phyloP scores from a whole-genome alignment of 1,140 invertebrate genomes.

The Ridgeia piscesae region DNA sequence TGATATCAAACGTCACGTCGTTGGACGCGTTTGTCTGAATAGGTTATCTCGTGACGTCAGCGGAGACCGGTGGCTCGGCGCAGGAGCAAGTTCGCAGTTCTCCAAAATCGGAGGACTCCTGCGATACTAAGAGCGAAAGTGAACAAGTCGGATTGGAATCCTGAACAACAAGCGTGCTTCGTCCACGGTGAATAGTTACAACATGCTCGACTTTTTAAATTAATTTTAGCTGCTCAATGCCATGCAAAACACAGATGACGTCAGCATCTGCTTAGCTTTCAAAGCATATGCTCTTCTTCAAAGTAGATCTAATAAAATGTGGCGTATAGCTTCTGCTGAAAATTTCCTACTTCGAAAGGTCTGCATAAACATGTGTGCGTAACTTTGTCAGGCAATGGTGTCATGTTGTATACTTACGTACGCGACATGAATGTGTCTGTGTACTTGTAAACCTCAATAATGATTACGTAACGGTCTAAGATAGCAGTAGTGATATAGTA shows the following conservation, averaged over 20 bases:
- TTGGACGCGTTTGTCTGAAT: background rate
- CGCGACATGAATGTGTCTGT: no score
- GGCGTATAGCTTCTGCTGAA: background rate
- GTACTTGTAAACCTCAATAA: no score
- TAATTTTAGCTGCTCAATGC: no score
- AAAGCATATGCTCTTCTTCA: background rate
- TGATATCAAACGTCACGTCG: background rate
- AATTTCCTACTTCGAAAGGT: background rate
- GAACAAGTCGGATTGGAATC: background rate
- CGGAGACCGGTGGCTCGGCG: background rate
- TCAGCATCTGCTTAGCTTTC: background rate
- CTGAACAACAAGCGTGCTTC: background rate
- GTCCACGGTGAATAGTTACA: background rate
- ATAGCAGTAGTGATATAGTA: no score
- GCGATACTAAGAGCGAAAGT: background rate
- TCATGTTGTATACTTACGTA: background rate
- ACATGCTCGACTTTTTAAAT: no score
- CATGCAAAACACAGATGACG: background rate
- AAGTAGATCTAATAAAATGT: background rate
- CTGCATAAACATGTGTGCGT: background rate
- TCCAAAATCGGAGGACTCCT: background rate
- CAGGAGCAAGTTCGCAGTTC: background rate
- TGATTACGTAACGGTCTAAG: no score
- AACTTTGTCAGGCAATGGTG: background rate
- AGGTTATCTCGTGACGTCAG: background rate